phyloP scores from a whole-genome alignment of 2,113 vertebrate species.

The Atractosteus spatula region DNA sequence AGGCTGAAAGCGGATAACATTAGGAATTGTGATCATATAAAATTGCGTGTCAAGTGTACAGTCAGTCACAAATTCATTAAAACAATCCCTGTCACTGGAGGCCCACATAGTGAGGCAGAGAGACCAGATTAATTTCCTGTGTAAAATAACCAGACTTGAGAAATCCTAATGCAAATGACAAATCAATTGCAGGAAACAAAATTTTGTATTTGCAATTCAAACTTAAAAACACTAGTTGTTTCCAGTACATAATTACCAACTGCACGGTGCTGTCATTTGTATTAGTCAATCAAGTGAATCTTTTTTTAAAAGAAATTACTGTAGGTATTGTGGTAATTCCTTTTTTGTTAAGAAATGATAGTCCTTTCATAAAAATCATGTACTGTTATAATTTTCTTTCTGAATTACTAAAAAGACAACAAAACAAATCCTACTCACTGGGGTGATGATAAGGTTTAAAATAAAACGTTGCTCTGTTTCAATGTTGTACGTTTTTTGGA shows the following conservation, averaged over 20 bases:
- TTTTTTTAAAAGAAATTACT: background rate
- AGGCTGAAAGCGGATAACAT: slow-evolving; percentile 15
- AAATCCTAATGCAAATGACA: slow-evolving; percentile 21
- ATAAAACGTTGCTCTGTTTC: slow-evolving; percentile 71
- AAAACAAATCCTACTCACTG: background rate
- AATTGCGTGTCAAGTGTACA: slow-evolving; percentile 36
- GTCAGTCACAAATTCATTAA: slow-evolving; percentile 58
- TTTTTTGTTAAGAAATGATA: no score
- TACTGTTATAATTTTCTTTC: background rate
- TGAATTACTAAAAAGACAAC: background rate
- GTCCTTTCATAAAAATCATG: background rate
- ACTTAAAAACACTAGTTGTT: slow-evolving; percentile 1
- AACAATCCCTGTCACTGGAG: slow-evolving; percentile 52
- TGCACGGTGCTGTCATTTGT: background rate
- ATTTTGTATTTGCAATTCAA: slow-evolving; percentile 14
- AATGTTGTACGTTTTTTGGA: slow-evolving; percentile 61
- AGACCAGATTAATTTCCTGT: slow-evolving; percentile 47
- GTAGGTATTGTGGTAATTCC: no score
- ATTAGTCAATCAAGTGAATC: slow-evolving; percentile 34
- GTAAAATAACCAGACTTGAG: slow-evolving; percentile 38
- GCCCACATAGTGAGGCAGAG: no score
- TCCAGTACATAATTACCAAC: slow-evolving; percentile 17
- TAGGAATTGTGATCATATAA: slow-evolving; percentile 33
- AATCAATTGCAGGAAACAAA: slow-evolving; percentile 24
- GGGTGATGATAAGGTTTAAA: slow-evolving; percentile 31